These are phyloP conservation scores for Drosophila ambigua DNA, from an alignment of 1,140 invertebrate genomes.

Conservation along the genomic window DNA sequence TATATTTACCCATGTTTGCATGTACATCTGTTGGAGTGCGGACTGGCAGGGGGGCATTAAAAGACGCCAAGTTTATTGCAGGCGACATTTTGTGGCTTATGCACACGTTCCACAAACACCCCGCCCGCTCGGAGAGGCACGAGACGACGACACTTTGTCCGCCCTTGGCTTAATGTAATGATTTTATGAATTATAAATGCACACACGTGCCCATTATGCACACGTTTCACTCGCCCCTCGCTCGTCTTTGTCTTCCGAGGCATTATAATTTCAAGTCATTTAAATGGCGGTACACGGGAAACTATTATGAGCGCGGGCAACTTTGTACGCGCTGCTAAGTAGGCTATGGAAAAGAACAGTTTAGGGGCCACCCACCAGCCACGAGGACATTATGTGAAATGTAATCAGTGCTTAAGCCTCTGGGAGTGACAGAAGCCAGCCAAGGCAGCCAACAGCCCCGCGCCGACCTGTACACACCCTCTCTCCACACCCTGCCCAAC, in stretches of 20 bases:
- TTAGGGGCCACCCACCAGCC: constrained; percentile 10
- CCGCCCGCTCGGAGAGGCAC: neutral
- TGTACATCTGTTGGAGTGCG: neutral
- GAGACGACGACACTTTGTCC: constrained; percentile 21
- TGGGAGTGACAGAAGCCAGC: constrained; percentile 34
- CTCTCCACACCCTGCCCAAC: too few relatives aligned
- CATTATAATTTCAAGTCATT: constrained; percentile 68
- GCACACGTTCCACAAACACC: constrained; percentile 67
- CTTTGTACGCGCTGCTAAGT: constrained; percentile 64
- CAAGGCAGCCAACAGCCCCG: too few relatives aligned
- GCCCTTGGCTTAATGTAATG: constrained; percentile 71
- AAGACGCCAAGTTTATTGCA: constrained; percentile 76
- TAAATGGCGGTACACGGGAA: constrained; percentile 48
- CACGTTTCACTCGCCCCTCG: constrained; percentile 3
- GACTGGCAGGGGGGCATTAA: constrained; percentile 57
- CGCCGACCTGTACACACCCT: neutral
- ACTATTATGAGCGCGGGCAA: constrained; percentile 47
- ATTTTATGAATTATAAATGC: constrained; percentile 83
- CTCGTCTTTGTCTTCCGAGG: constrained; percentile 19
- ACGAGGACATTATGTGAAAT: constrained; percentile 41
- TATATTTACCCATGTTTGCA: neutral
- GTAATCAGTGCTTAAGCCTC: constrained; percentile 61
- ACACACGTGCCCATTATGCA: constrained; percentile 64
- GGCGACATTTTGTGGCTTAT: constrained; percentile 80
- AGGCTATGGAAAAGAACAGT: constrained; percentile 65